Evolutionary conservation across 1,140 invertebrate species (phyloP), one percentile per base, ranked within the genome.

Genomic region (Eriosoma lanigerum): DNA sequence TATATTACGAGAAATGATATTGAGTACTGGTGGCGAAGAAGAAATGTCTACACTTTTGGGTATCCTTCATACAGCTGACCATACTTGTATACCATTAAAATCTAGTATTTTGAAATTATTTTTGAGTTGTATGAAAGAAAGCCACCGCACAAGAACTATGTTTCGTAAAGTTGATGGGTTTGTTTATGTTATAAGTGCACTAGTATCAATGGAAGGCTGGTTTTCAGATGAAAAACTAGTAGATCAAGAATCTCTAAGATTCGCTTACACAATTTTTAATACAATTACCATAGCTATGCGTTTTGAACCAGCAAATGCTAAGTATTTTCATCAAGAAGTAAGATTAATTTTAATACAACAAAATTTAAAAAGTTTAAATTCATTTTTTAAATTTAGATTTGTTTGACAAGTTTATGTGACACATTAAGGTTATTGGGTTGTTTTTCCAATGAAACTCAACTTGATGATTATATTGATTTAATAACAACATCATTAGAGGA

Each of bases 231-330:
- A 82, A 50, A 73, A 80, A 10, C 66, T 82, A 26, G 81, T 84
- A 9, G 84, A 84, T 46, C 84, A 84, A 4, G 89, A 93, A 83
- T 88, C 93, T 83, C 85, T 95, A 54, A 89, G 90, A 50, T 85
- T 96, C 50, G 87, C 99, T 80, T 92, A 94, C 82, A 91, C 95
- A 38, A 95, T 98, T 24, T 98, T 98, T 86, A 95, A 96, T 85
- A 98, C 96, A 0, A 90, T 99, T 64, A 95, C 95, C 81, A 95
- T 97, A 4, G 96, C 97, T 4, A 99, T 99, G 97, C 89, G 98
- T 84, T 99, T 97, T 86, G 98, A 99, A 87, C 98, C 98, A 3
- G 96, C 96, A 3, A 99, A 99, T 88, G 97, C 97, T 0, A 98
- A 98, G 86, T 97, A 97, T 88, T 99, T 99, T 89, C 92, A 97